Percentiles rank a stretch among this genome's conserved stretches.
Conservation (phyloP, 2,888 invertebrate species). For the Alloscopus bannaensis region DNA sequence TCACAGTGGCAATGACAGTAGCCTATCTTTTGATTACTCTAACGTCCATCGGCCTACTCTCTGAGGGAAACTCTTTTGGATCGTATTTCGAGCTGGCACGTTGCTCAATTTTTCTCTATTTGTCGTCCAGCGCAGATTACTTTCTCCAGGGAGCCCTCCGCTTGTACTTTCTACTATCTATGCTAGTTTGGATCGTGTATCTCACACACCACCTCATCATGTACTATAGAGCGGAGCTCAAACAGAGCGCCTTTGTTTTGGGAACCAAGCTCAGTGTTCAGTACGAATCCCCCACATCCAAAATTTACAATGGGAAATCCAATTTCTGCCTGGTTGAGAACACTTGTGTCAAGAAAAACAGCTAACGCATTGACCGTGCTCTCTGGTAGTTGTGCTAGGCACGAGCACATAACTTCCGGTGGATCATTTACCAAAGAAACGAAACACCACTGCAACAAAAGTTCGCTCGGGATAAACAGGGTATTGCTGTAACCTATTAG, state of each 20-base stretch:
- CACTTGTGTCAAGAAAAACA: conserved; percentile 27
- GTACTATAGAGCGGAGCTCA: conserved; percentile 51
- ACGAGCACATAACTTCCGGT: too few species aligned
- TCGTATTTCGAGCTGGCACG: conserved; percentile 81
- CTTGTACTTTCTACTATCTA: conserved; percentile 68
- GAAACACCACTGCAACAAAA: too few species aligned
- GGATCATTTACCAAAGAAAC: conserved; percentile 2
- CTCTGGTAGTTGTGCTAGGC: neutral
- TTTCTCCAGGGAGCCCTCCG: conserved; percentile 65
- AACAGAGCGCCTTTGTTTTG: conserved; percentile 33
- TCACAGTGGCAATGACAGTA: conserved; percentile 80
- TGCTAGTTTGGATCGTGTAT: conserved; percentile 65
- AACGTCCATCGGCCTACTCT: conserved; percentile 85
- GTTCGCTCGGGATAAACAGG: neutral
- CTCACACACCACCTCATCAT: conserved; percentile 59
- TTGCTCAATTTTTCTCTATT: conserved; percentile 80
- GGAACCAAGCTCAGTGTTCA: conserved; percentile 39
- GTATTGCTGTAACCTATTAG: too few species aligned
- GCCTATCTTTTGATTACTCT: conserved; percentile 82
- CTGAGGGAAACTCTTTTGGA: conserved; percentile 82
- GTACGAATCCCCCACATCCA: conserved; percentile 36
- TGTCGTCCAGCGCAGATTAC: conserved; percentile 59
- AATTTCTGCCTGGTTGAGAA: conserved; percentile 54
- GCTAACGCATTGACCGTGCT: neutral
- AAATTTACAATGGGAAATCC: conserved; percentile 57